Evolutionary conservation across 2,888 invertebrate genomes (phyloP).

Genomic region (Tridacna gigas): DNA sequence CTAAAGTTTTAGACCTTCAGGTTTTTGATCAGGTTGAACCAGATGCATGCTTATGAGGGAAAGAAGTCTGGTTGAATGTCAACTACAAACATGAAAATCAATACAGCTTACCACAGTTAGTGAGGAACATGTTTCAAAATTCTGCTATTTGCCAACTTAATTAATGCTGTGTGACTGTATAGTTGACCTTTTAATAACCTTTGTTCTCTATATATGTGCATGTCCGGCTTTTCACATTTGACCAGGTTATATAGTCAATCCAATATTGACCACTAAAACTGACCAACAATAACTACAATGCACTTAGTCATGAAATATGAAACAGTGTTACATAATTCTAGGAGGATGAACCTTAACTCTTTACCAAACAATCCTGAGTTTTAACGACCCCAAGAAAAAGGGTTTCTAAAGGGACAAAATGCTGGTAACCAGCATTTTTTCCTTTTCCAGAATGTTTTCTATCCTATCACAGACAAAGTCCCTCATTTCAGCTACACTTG

Average conservation of each 20-base stretch:
- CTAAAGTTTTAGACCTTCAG: too few species aligned
- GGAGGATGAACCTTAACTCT: too few species aligned
- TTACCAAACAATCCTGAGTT: too few species aligned
- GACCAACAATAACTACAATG: constrained; percentile 9
- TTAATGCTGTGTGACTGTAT: neutral
- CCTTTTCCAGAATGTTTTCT: too few species aligned
- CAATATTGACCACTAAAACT: constrained; percentile 42
- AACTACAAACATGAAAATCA: constrained; percentile 1
- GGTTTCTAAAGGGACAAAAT: too few species aligned
- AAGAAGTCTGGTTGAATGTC: neutral
- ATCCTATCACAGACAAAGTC: too few species aligned
- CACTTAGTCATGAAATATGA: constrained; percentile 2
- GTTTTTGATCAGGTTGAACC: too few species aligned
- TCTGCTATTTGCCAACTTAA: constrained; percentile 27
- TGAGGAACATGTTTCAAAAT: constrained; percentile 11
- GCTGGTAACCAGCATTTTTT: too few species aligned
- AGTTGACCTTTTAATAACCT: constrained; percentile 51
- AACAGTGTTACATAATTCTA: neutral
- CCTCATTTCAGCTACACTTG: too few species aligned
- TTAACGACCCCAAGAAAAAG: too few species aligned
- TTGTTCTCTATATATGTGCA: constrained; percentile 42
- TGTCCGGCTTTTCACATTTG: constrained; percentile 66
- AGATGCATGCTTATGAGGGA: too few species aligned
- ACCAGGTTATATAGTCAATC: constrained; percentile 58
- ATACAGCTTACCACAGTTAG: neutral